These are phyloP conservation scores for Sigmodon hispidus DNA, from an alignment of 2,113 vertebrate genomes.

Conservation along the genomic window DNA sequence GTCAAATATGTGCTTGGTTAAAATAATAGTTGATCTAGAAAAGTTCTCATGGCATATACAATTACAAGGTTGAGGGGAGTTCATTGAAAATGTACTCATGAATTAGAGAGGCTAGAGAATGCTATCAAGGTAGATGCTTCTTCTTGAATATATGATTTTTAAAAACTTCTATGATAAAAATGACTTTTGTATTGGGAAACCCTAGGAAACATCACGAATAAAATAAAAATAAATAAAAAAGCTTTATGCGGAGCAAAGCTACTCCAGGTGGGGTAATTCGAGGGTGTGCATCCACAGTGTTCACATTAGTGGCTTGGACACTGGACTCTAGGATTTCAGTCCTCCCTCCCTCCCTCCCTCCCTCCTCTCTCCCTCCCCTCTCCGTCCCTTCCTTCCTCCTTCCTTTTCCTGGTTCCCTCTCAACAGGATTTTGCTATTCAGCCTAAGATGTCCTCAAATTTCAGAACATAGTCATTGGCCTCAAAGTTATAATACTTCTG, in stretches of 20 bases:
- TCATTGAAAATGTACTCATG: neutral
- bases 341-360: neutral
- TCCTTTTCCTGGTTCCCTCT: neutral
- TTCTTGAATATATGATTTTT: neutral
- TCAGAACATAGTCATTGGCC: neutral
- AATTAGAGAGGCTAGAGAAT: neutral
- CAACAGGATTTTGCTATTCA: neutral
- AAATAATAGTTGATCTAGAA: conserved; percentile 29
- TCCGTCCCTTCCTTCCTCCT: neutral
- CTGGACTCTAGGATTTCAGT: neutral
- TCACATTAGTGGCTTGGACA: conserved; percentile 17
- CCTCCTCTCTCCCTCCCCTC: too few relatives aligned
- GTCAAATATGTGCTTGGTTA: conserved; percentile 5
- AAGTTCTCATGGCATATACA: conserved; percentile 10
- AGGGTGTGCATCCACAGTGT: neutral
- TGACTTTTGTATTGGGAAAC: conserved; percentile 3
- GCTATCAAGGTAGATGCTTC: neutral
- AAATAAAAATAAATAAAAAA: conserved; percentile 46
- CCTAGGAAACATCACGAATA: neutral
- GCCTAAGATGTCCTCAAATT: too few relatives aligned
- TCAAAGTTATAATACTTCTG: neutral
- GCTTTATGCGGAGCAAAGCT: neutral
- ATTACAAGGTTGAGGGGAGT: neutral
- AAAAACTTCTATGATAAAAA: conserved; percentile 32
- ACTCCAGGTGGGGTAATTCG: neutral